Evolutionary conservation across 2,113 vertebrate species (phyloP).

Genomic region (Parus major): DNA sequence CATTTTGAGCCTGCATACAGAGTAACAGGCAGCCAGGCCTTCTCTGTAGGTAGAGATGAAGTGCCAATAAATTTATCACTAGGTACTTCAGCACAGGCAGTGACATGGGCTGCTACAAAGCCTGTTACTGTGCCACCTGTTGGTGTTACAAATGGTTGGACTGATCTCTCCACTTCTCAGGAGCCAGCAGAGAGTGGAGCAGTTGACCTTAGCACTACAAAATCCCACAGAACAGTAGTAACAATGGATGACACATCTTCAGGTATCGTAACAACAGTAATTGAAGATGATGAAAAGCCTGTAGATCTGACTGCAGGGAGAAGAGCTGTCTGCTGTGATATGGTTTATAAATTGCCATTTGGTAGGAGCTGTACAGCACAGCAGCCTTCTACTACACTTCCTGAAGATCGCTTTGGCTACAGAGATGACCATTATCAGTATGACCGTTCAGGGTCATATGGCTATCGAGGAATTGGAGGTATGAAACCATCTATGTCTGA

Average conservation of each 20-base stretch:
- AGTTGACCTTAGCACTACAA: constrained; percentile 93
- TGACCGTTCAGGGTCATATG: constrained; percentile 78
- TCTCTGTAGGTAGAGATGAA: constrained; percentile 76
- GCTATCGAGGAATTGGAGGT: constrained; percentile 83
- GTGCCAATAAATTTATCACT: constrained; percentile 92
- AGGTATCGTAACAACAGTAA: constrained; percentile 83
- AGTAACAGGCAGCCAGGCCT: constrained; percentile 70
- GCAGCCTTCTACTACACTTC: constrained; percentile 84
- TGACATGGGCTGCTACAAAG: constrained; percentile 65
- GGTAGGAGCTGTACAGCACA: constrained; percentile 90
- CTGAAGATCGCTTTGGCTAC: constrained; percentile 88
- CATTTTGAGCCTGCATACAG: constrained; percentile 81
- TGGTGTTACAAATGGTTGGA: constrained; percentile 77
- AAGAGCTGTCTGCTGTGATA: constrained; percentile 92
- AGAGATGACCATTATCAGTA: constrained; percentile 90
- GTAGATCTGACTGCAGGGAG: constrained; percentile 94
- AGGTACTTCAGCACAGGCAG: constrained; percentile 73
- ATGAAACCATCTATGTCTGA: constrained; percentile 91
- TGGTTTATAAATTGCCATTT: constrained; percentile 96
- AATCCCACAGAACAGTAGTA: constrained; percentile 86
- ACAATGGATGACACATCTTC: constrained; percentile 83
- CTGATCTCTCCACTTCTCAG: constrained; percentile 65
- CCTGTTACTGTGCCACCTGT: constrained; percentile 72
- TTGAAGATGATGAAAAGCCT: constrained; percentile 93
- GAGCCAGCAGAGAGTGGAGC: constrained; percentile 76